These are phyloP conservation scores for Ecliptopera silaceata DNA, from an alignment of 2,888 invertebrate genomes.

Conservation along the genomic window DNA sequence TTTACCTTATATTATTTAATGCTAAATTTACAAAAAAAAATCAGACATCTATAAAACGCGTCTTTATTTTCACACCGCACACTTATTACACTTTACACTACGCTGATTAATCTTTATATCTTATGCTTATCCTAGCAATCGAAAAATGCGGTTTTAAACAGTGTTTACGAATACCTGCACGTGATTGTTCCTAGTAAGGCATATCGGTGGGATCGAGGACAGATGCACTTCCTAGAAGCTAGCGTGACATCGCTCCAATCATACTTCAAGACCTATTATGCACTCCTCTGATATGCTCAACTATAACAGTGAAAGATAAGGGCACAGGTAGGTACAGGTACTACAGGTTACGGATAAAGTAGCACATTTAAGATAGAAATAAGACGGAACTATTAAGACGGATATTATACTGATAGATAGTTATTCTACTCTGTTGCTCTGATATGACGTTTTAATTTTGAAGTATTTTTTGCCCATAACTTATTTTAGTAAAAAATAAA, in stretches of 20 bases:
- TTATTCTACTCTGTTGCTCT: no score
- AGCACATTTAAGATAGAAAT: neutral
- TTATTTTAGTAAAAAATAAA: neutral
- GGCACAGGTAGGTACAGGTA: neutral
- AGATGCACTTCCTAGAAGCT: constrained; percentile 57
- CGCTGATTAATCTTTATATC: no score
- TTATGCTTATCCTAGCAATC: neutral
- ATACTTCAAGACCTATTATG: constrained; percentile 48
- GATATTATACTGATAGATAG: neutral
- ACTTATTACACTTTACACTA: no score
- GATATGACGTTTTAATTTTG: neutral
- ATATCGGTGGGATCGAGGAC: constrained; percentile 49
- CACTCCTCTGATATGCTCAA: constrained; percentile 25
- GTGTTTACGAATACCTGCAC: constrained; percentile 54
- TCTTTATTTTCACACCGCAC: no score
- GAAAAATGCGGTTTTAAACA: constrained; percentile 24
- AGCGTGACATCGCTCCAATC: constrained; percentile 48
- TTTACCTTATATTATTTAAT: neutral
- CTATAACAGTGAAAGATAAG: neutral
- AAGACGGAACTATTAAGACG: no score
- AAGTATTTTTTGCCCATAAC: neutral
- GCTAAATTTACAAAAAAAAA: no score
- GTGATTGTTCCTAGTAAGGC: constrained; percentile 50
- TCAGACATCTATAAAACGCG: no score
- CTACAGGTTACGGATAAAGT: neutral